These are phyloP conservation scores for Synergus itoensis DNA, from an alignment of 2,888 invertebrate genomes.

Conservation along the genomic window DNA sequence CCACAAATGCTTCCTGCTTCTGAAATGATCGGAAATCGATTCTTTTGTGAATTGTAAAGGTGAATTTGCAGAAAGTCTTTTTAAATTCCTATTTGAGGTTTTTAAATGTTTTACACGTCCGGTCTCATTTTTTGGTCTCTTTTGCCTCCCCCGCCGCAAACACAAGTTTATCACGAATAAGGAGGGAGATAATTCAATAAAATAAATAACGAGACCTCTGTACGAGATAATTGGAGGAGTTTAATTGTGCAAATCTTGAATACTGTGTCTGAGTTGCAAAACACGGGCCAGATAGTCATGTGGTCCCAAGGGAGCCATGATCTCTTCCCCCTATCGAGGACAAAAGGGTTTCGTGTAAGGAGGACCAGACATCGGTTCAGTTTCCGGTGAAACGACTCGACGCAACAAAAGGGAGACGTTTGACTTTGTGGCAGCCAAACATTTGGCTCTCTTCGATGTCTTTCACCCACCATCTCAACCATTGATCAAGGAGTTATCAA, in stretches of 20 bases:
- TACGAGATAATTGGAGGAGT: conserved; percentile 56
- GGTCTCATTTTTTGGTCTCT: not conserved
- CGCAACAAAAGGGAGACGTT: conserved; percentile 63
- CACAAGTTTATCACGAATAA: not conserved
- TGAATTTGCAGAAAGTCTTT: not conserved
- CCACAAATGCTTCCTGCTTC: conserved; percentile 32
- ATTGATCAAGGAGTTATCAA: conserved; percentile 56
- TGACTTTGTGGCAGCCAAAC: conserved; percentile 58
- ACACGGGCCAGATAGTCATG: conserved; percentile 62
- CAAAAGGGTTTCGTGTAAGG: conserved; percentile 55
- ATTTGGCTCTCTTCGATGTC: conserved; percentile 58
- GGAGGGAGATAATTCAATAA: conserved; percentile 26
- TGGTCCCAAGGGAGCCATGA: conserved; percentile 59
- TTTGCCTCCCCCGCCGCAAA: not conserved
- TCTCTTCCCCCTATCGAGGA: conserved; percentile 46
- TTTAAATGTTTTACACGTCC: conserved; percentile 30
- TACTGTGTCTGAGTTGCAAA: conserved; percentile 52
- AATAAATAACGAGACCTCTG: conserved; percentile 57
- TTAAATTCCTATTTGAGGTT: not conserved
- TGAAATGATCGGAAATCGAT: conserved; percentile 35
- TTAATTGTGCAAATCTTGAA: conserved; percentile 56
- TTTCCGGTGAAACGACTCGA: conserved; percentile 70
- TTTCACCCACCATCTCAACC: conserved; percentile 49
- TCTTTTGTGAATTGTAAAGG: conserved; percentile 18
- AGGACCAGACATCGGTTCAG: conserved; percentile 63